phyloP scores from a whole-genome alignment of 2,797 vertebrate genomes.

The Odontamblyopus lacepedii region DNA sequence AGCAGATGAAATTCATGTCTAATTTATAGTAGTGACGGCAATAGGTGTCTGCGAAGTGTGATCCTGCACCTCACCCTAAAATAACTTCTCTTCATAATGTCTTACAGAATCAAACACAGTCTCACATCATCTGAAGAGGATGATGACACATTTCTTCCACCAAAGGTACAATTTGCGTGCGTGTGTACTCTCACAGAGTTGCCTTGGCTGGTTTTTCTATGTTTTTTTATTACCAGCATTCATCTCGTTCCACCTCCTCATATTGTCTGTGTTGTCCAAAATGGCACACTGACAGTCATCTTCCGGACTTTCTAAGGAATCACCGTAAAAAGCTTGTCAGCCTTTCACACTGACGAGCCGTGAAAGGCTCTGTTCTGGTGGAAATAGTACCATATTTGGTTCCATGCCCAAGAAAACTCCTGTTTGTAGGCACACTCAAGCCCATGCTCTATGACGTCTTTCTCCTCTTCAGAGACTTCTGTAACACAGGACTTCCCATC shows the following conservation, averaged over 20 bases:
- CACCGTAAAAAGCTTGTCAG: constrained; percentile 36
- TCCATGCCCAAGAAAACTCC: not conserved
- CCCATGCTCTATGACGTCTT: constrained; percentile 41
- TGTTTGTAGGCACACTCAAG: constrained; percentile 11
- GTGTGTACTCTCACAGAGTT: constrained; percentile 39
- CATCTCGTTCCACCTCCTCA: constrained; percentile 52
- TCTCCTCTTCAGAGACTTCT: constrained; percentile 34
- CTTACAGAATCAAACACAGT: constrained; percentile 74
- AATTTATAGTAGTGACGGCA: no score
- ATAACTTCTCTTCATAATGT: not conserved
- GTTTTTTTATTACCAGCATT: constrained; percentile 39
- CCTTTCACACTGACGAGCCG: not conserved
- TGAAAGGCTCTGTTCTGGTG: constrained; percentile 4
- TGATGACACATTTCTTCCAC: constrained; percentile 78
- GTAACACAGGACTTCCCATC: constrained; percentile 42
- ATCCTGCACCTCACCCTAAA: no score
- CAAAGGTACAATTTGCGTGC: constrained; percentile 73
- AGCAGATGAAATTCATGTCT: no score
- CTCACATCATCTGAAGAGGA: constrained; percentile 79
- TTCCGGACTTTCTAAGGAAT: constrained; percentile 60
- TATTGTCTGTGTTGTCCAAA: constrained; percentile 49
- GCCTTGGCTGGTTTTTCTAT: constrained; percentile 37
- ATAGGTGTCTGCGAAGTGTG: no score
- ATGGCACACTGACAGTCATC: constrained; percentile 48
- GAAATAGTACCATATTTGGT: constrained; percentile 62